Conservation (phyloP, 2,113 vertebrate species). For the Periophthalmodon schlosseri region DNA sequence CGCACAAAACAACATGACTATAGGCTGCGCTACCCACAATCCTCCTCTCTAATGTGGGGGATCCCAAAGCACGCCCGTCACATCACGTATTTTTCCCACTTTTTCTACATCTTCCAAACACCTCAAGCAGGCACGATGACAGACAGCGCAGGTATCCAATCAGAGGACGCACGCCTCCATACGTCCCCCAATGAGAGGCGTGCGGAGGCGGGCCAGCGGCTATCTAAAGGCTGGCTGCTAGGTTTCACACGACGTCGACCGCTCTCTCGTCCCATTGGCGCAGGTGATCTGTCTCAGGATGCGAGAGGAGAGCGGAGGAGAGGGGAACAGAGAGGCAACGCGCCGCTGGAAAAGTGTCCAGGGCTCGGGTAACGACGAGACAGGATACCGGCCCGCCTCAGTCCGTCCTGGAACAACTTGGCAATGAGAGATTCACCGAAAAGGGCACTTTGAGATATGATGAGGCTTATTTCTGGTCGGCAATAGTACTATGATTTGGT, state of each 20-base stretch:
- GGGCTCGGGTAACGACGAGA: slow-evolving; percentile 70
- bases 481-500: slow-evolving; percentile 97
- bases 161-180: neutral
- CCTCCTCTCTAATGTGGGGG: neutral
- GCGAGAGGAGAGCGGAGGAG: slow-evolving; percentile 71
- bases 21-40: neutral
- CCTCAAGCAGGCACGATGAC: slow-evolving; percentile 7
- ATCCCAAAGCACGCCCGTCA: neutral
- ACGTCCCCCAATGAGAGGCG: slow-evolving; percentile 38
- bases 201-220: slow-evolving; percentile 55
- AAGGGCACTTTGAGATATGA: slow-evolving; percentile 86
- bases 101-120: neutral
- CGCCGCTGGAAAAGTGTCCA: slow-evolving; percentile 73
- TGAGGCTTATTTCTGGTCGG: slow-evolving; percentile 85
- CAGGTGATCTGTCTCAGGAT: slow-evolving; percentile 76
- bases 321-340: slow-evolving; percentile 70
- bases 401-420: slow-evolving; percentile 55
- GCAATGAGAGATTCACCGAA: slow-evolving; percentile 70
- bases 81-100: slow-evolving; percentile 10
- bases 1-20: neutral
- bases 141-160: slow-evolving; percentile 76
- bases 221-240: slow-evolving; percentile 64
- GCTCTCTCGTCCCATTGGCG: slow-evolving; percentile 72
- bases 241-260: slow-evolving; percentile 76
- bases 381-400: slow-evolving; percentile 63